A percentile compares a stretch with the other conserved stretches of the same genome.
phyloP scores from a whole-genome alignment of 1,140 invertebrate species.

The Oncopodura yosiiana region DNA sequence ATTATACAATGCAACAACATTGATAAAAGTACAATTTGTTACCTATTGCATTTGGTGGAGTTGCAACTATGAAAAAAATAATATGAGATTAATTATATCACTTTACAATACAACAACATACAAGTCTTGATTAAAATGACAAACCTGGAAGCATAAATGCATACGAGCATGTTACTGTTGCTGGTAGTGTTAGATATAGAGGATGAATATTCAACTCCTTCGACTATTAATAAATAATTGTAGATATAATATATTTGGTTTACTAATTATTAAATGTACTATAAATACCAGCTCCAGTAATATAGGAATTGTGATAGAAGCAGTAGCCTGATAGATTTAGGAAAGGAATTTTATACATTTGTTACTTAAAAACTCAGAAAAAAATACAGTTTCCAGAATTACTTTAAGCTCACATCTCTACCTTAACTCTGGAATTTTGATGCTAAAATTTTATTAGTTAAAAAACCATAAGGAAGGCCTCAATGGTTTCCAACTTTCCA shows the following conservation, averaged over 20 bases:
- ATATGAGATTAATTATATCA: neutral
- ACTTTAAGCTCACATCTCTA: too few relatives aligned
- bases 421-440: too few relatives aligned
- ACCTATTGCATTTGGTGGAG: slow-evolving; percentile 87
- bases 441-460: neutral
- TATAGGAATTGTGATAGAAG: slow-evolving; percentile 72
- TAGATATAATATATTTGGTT: neutral
- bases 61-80: slow-evolving; percentile 41
- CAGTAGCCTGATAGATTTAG: too few relatives aligned
- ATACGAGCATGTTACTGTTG: slow-evolving; percentile 65
- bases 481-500: neutral
- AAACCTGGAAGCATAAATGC: slow-evolving; percentile 67
- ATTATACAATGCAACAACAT: slow-evolving; percentile 64
- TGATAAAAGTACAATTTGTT: too few relatives aligned
- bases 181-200: slow-evolving; percentile 75
- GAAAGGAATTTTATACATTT: too few relatives aligned
- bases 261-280: neutral
- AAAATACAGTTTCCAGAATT: neutral
- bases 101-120: neutral
- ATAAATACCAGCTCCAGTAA: slow-evolving; percentile 56
- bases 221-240: slow-evolving; percentile 43
- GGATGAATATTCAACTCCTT: slow-evolving; percentile 62
- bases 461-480: neutral
- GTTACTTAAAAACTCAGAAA: too few relatives aligned
- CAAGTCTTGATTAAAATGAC: neutral